A percentile compares a stretch with the other conserved stretches of the same genome.
phyloP scores from a whole-genome alignment of 2,797 vertebrate species.

The Cacajao melanocephalus region DNA sequence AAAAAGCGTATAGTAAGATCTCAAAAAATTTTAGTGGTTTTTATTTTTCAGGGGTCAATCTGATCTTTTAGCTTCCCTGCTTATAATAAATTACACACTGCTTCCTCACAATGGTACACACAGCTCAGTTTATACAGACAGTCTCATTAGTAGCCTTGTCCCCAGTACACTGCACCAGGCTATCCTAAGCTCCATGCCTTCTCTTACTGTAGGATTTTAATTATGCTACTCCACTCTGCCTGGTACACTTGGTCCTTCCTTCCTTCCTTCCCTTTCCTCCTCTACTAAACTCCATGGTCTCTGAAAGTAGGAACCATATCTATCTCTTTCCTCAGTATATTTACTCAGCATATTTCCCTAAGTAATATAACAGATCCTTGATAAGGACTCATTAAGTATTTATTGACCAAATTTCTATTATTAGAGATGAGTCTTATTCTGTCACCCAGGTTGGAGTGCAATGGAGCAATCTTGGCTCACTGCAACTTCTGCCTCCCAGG shows the following conservation, averaged over 20 bases:
- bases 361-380: background rate
- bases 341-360: background rate
- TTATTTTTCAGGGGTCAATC: background rate
- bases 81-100: background rate
- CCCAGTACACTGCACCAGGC: background rate
- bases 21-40: background rate
- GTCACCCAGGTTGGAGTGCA: too few relatives aligned
- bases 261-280: background rate
- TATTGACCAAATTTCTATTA: background rate
- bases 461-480: too few relatives aligned
- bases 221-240: accelerated
- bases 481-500: too few relatives aligned
- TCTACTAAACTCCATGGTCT: background rate
- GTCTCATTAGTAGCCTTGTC: accelerated
- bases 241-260: too few relatives aligned
- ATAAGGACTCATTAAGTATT: background rate
- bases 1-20: background rate
- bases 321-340: background rate
- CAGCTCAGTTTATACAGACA: background rate
- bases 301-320: background rate
- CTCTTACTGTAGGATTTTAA: background rate
- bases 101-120: background rate
- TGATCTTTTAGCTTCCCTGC: background rate
- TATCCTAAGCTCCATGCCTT: background rate
- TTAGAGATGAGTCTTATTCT: too few relatives aligned